Evolutionary conservation across 2,797 vertebrate species (phyloP), one percentile per base, ranked within the genome.

Genomic region (Zalophus californianus): DNA sequence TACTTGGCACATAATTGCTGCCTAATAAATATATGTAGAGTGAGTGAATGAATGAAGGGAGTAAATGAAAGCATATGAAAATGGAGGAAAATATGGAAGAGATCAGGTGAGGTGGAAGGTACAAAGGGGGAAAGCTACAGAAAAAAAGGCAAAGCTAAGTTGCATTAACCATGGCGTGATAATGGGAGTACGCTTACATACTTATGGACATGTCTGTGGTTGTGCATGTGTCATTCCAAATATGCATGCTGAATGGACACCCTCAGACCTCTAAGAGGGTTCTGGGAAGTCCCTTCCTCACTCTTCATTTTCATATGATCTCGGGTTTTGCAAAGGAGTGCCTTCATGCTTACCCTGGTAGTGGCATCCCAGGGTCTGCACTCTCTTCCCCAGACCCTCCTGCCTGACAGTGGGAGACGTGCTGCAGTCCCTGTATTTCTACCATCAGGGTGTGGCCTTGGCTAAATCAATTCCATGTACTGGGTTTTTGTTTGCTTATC

Each of bases 211-310:
- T 32, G 35, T 11, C 25, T 75, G 35, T 56, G 23, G 56, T 32
- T 84, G 18, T n/a, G 1, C 2, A 0, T 3, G 86, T 48, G 41
- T 56, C 38, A 35, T 72, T 64, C 27, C 38, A n/a, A 50, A 27
- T 12, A 1, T 7, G 5, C 29, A 2, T 60, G 21, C 52, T 0
- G 10, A 50, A 68, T 15, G 91, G 60, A n/a, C 5, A 1, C 15
- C 54, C 90, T 84, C 50, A 60, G 78, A 77, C 6, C 27, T 60
- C 8, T 29, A 5, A 7, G 6, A 70, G 27, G 11, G 3, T 72
- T 20, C 44, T 72, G 3, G 54, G 48, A 52, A 27, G 48, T 64
- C 11, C 21, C 21, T 83, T 52, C 41, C 38, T 86, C 66, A 68
- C 11, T 27, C 58, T 41, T 82, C 1, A 4, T 80, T 38, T 80